Conservation (phyloP, 2,888 invertebrate species). For the Mycalesis mineus region DNA sequence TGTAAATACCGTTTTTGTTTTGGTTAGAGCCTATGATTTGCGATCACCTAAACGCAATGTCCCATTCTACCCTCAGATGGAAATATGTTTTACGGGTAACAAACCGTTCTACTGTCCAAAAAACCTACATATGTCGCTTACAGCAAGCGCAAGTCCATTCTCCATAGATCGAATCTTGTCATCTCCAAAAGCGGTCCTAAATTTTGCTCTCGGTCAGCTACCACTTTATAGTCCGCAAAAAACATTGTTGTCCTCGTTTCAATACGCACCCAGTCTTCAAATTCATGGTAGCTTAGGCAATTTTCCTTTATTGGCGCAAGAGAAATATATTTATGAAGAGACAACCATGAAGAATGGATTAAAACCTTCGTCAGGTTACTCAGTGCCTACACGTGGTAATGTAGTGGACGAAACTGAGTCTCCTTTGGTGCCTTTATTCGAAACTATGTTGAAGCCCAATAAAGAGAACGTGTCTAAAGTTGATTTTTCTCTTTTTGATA, state of each 20-base stretch:
- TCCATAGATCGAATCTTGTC: background rate
- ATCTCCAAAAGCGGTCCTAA: background rate
- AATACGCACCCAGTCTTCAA: background rate
- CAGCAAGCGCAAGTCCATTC: background rate
- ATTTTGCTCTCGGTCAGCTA: background rate
- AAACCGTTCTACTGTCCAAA: constrained; percentile 1
- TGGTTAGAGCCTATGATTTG: background rate
- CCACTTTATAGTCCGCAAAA: background rate
- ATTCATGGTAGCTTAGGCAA: background rate
- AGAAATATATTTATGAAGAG: background rate
- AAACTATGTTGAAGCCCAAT: background rate
- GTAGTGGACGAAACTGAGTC: background rate
- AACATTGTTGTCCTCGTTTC: background rate
- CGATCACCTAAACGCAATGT: background rate
- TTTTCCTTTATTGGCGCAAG: background rate
- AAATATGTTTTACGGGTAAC: constrained; percentile 2
- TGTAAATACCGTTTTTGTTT: background rate
- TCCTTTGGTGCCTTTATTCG: background rate
- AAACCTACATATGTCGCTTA: background rate
- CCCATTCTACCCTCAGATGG: background rate
- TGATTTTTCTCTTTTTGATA: background rate
- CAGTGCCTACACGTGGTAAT: background rate
- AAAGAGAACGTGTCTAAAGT: background rate
- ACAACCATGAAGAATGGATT: constrained; percentile 1
- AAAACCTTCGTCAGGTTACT: constrained; percentile 1